These are phyloP conservation scores for Nesogale talazaci DNA, from an alignment of 2,113 vertebrate species.

Conservation along the genomic window DNA sequence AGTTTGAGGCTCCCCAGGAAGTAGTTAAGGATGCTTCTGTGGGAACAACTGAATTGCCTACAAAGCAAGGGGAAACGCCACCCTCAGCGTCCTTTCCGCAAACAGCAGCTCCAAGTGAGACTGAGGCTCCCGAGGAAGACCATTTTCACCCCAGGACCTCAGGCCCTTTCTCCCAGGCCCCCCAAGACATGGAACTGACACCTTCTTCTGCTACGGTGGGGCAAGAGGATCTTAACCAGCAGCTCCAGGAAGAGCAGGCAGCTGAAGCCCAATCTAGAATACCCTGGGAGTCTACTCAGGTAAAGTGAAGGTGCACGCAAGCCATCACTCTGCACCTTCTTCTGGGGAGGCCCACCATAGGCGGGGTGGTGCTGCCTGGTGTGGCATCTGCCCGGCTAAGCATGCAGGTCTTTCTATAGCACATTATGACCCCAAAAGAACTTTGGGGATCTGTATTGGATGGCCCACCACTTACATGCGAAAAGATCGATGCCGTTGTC, in stretches of 20 bases:
- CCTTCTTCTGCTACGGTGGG: slow-evolving; percentile 61
- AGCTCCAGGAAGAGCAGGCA: slow-evolving; percentile 65
- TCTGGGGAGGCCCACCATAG: background rate
- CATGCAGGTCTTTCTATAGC: background rate
- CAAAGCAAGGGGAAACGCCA: background rate
- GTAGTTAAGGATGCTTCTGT: slow-evolving; percentile 21
- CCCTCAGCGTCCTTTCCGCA: slow-evolving; percentile 57
- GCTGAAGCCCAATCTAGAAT: slow-evolving; percentile 75
- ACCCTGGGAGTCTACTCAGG: slow-evolving; percentile 87
- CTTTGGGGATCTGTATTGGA: background rate
- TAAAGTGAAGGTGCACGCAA: slow-evolving; percentile 32
- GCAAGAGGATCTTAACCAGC: slow-evolving; percentile 67
- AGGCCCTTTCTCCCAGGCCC: slow-evolving; percentile 11
- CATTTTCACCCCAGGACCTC: slow-evolving; percentile 49
- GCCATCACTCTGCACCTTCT: background rate
- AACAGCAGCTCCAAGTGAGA: background rate
- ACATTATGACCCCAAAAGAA: background rate
- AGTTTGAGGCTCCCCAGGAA: slow-evolving; percentile 55
- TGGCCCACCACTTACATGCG: background rate
- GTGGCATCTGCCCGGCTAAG: background rate
- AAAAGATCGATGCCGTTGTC: background rate
- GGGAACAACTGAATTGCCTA: background rate
- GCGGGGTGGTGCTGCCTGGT: background rate
- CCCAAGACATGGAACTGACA: slow-evolving; percentile 61
- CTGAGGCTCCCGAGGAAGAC: slow-evolving; percentile 9